Evolutionary conservation across 2,888 invertebrate species (phyloP), one percentile per base, ranked within the genome.

Genomic region (Hipparchia sbordonii): DNA sequence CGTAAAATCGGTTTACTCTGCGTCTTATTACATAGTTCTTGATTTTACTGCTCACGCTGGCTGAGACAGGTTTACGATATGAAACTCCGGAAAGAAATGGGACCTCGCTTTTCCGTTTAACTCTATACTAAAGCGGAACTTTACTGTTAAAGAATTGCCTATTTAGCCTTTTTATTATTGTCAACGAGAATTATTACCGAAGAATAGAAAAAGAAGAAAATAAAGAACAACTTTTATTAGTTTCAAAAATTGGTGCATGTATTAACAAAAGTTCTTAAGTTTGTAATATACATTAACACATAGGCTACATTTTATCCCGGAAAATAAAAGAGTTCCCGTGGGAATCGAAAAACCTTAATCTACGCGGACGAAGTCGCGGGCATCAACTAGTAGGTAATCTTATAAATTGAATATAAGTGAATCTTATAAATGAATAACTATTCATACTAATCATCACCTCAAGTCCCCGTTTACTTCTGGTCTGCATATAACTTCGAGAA

Each of bases 11-110:
- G 79, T 79, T 77, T 79, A 77, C 77, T 77, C 76, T 71, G 75
- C 76, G 77, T 77, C 80, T 79, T 83, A 82, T 82, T 80, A 84
- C 82, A 84, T 82, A 84, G 84, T 84, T 81, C 79, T 79, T 81
- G 82, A 83, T 84, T 88, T 87, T 84, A 86, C 82, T 84, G 82
- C 83, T 76, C 73, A 79, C 79, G 82, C 84, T 85, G 84, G 74
- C 78, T 71, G 76, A 79, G 84, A 84, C 87, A 85, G 85, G 77
- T 88, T 89, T 85, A 87, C 85, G 85, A 84, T 81, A 82, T 81
- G 76, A 83, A 85, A 85, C 81, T 61, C n/a, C 52, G 56, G 51
- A 61, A 69, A 69, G 61, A 61, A 61, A 69, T 48, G 67, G 59
- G 23, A 33, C 72, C 78, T 52, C 61, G 79, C 75, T 74, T 77